Evolutionary conservation across 2,797 vertebrate genomes (phyloP).

Genomic region (Aviceda leuphotes): DNA sequence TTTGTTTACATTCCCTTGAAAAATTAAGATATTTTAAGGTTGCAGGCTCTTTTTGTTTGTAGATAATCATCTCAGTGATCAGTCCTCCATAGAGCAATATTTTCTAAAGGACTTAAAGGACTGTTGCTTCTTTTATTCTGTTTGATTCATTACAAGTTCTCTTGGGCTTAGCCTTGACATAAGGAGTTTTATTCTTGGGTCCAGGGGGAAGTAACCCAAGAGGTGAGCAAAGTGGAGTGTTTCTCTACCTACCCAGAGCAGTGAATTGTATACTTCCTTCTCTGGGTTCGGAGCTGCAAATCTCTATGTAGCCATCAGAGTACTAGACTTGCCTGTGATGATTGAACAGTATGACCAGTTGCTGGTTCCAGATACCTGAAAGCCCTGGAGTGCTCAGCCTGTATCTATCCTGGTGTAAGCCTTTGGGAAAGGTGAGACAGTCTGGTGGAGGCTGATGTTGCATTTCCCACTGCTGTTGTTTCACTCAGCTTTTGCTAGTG

Average conservation of each 20-base stretch:
- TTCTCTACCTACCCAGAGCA: not conserved
- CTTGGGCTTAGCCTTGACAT: not conserved
- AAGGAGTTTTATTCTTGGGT: not conserved
- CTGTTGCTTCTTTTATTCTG: not conserved
- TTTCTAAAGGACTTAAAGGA: not conserved
- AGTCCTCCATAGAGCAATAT: not conserved
- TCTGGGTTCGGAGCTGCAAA: not conserved
- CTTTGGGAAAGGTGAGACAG: not conserved
- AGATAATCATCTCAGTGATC: not conserved
- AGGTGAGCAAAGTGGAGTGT: not conserved
- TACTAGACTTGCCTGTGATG: not conserved
- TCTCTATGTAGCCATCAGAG: rapidly evolving
- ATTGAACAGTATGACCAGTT: not conserved
- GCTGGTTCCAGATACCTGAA: not conserved
- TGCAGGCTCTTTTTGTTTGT: not conserved
- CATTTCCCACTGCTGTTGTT: not conserved
- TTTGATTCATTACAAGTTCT: not conserved
- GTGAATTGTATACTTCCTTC: not conserved
- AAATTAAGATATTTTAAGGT: not conserved
- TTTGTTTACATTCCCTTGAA: not conserved
- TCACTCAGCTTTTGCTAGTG: not conserved
- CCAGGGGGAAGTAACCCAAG: not conserved
- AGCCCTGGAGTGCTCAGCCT: not conserved
- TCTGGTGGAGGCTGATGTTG: not conserved
- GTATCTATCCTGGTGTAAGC: not conserved